Evolutionary conservation across 2,888 invertebrate genomes (phyloP).

Genomic region (Anodontia alba): DNA sequence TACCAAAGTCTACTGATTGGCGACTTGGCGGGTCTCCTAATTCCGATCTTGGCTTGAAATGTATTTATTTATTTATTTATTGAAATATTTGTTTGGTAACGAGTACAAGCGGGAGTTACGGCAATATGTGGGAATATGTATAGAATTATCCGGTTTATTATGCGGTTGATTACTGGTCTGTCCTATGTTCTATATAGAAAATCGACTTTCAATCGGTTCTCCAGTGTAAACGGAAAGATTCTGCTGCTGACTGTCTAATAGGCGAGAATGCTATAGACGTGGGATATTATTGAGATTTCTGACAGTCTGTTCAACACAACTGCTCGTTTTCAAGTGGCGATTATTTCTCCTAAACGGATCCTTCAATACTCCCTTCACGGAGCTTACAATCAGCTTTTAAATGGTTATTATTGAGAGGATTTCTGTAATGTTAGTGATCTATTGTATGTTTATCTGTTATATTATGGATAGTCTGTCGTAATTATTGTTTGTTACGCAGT

Average conservation of each 20-base stretch:
- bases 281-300: neutral
- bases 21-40: too few relatives aligned
- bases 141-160: neutral
- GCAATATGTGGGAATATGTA: too few relatives aligned
- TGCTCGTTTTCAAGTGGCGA: neutral
- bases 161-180: neutral
- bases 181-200: neutral
- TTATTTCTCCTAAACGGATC: constrained; percentile 8
- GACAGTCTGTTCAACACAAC: neutral
- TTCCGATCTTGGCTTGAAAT: too few relatives aligned
- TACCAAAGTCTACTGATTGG: too few relatives aligned
- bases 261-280: neutral
- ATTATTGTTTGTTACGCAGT: neutral
- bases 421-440: neutral
- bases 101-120: too few relatives aligned
- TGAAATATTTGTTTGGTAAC: too few relatives aligned
- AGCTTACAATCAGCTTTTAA: neutral
- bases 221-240: constrained; percentile 1
- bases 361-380: neutral
- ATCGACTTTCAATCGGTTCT: constrained; percentile 8
- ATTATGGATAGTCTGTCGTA: neutral
- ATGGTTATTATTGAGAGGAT: neutral
- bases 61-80: too few relatives aligned
- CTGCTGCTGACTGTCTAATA: neutral
- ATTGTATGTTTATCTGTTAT: neutral